Base-by-base conservation (phyloP, 1,140 invertebrate species). In the Danaus plexippus region DNA sequence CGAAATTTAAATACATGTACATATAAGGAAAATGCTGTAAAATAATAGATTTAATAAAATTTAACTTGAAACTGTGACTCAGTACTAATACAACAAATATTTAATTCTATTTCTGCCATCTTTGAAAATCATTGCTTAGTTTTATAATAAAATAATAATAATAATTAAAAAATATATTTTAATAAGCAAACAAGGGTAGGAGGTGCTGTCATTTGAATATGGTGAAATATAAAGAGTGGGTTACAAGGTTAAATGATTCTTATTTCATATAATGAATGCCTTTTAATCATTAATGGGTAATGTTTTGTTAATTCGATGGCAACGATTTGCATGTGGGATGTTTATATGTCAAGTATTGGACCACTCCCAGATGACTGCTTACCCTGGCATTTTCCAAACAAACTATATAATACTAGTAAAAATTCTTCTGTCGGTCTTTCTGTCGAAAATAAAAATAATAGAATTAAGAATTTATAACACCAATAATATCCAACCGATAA, bases 301-400 rank as follows among this genome's bases (percentile, higher is more conserved):
- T 32, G 22, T 32, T 32, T 32, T 32, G 22, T 32, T 32, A 32
- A 32, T 32, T 32, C 22, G 22, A 32, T 32, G 22, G 22, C 22
- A 32, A 32, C 22, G 22, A 32, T 32, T 32, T 32, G 22, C 22
- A 32, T 32, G 22, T 32, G 22, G 22, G 12, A 45, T 45, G 43
- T 45, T 45, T 12, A 45, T 2, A 11, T 45, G 12, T 12, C 12
- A 45, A 45, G 2, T 45, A 45, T 45, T 45, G 48, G 55, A 61
- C 62, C 77, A 82, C 76, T 82, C 79, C 79, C 75, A 73, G 55
- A 51, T 62, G 56, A 67, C 68, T 72, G 59, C 82, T 85, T 85
- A 85, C 82, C 82, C 82, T 71, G 82, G 82, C 82, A 85, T 85
- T 80, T 79, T 85, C 62, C 54, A 61, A 57, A 54, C 43, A 42